Conservation (phyloP, 2,888 invertebrate species). For the Pollenia labialis region DNA sequence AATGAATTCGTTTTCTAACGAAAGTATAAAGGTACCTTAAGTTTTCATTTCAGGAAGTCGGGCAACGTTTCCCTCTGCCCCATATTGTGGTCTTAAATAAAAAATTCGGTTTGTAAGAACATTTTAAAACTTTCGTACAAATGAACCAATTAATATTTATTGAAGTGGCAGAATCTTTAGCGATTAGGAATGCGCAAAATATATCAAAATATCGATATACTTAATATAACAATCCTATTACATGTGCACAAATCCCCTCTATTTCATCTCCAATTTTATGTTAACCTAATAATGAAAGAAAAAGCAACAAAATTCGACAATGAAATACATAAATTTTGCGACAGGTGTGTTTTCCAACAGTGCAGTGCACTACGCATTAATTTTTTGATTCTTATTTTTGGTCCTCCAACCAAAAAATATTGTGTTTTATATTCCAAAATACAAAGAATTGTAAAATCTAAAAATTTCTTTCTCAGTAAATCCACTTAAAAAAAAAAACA, state of each 20-base stretch:
- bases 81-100: too few relatives aligned
- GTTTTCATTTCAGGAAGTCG: too few relatives aligned
- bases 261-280: neutral
- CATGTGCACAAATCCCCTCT: neutral
- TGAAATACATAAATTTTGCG: constrained; percentile 71
- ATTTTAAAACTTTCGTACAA: too few relatives aligned
- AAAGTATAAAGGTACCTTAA: too few relatives aligned
- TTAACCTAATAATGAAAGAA: constrained; percentile 8
- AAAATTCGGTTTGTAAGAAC: too few relatives aligned
- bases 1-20: too few relatives aligned
- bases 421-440: constrained; percentile 47
- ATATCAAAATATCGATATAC: too few relatives aligned
- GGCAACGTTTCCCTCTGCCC: too few relatives aligned
- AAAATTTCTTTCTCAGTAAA: constrained; percentile 51
- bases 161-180: too few relatives aligned
- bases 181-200: too few relatives aligned
- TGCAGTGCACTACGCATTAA: constrained; percentile 59
- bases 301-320: constrained; percentile 45
- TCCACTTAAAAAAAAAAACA: constrained; percentile 16
- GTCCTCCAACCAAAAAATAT: constrained; percentile 14
- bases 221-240: too few relatives aligned
- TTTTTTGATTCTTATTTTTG: constrained; percentile 43
- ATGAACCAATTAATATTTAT: too few relatives aligned
- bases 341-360: constrained; percentile 70
- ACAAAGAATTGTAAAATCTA: constrained; percentile 35